These are phyloP conservation scores for Aporophyla nigra DNA, from an alignment of 2,888 invertebrate genomes.

Conservation along the genomic window DNA sequence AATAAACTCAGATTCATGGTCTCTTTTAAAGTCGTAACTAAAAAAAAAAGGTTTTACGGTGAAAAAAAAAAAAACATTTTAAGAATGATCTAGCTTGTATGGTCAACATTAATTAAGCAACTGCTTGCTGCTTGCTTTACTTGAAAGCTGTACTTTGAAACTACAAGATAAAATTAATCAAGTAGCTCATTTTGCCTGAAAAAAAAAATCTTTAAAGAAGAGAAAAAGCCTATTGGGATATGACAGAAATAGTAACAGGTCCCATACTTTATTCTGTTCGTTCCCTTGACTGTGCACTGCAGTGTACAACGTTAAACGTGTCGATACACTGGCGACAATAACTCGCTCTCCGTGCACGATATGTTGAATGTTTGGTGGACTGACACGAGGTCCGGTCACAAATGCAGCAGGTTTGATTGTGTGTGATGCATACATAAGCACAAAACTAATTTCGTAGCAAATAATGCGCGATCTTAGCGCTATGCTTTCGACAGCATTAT, in stretches of 20 bases:
- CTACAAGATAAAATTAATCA: neutral
- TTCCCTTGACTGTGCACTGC: slow-evolving; percentile 15
- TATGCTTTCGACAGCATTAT: neutral
- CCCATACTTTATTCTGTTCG: neutral
- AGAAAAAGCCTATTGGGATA: too few relatives aligned
- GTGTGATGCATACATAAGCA: neutral
- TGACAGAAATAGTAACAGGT: neutral
- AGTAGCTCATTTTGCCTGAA: neutral
- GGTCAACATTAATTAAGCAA: neutral
- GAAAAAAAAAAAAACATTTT: too few relatives aligned
- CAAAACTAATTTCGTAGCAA: neutral
- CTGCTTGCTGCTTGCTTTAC: too few relatives aligned
- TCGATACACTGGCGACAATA: slow-evolving; percentile 64
- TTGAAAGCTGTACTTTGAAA: neutral
- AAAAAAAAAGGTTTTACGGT: too few relatives aligned
- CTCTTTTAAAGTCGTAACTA: neutral
- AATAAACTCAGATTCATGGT: neutral
- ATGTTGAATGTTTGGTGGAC: slow-evolving; percentile 6
- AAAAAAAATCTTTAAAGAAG: too few relatives aligned
- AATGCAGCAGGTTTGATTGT: neutral
- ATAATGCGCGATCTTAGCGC: neutral
- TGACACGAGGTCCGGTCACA: neutral
- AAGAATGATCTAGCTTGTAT: too few relatives aligned
- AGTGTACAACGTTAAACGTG: slow-evolving; percentile 64
- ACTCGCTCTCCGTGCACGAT: slow-evolving; percentile 31